Percentiles rank a stretch among this genome's conserved stretches.
phyloP scores from a whole-genome alignment of 2,888 invertebrate species.

The Ophioninae sp. region DNA sequence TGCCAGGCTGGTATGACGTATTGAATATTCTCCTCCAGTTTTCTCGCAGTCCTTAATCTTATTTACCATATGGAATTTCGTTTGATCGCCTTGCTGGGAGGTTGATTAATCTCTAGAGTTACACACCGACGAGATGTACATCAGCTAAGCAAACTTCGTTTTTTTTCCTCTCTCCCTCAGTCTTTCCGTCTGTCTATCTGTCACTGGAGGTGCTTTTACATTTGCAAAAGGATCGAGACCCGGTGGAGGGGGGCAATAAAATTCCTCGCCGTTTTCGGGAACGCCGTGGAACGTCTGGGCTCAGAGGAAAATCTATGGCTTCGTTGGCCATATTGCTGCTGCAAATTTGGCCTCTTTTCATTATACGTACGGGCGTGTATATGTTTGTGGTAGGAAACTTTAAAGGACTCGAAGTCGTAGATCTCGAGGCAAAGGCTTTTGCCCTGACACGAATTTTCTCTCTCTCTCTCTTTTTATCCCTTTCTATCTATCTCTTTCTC shows the following conservation, averaged over 20 bases:
- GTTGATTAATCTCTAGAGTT: conserved; percentile 56
- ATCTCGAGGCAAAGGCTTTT: conserved; percentile 55
- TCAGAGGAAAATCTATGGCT: conserved; percentile 57
- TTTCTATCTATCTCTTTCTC: conserved; percentile 5
- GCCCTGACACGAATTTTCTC: conserved; percentile 13
- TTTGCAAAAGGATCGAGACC: conserved; percentile 38
- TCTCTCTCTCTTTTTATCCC: conserved; percentile 14
- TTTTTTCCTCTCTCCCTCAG: background rate
- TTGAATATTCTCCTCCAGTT: conserved; percentile 34
- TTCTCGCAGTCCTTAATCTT: conserved; percentile 29
- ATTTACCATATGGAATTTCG: conserved; percentile 55
- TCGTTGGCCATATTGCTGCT: conserved; percentile 33
- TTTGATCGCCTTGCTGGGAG: conserved; percentile 51
- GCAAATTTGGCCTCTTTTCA: conserved; percentile 23
- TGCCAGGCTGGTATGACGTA: conserved; percentile 12
- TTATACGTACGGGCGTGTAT: background rate
- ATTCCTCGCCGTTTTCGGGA: conserved; percentile 60
- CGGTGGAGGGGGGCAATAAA: conserved; percentile 48
- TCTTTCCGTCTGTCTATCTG: background rate
- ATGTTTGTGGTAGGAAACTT: conserved; percentile 44
- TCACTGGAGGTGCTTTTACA: conserved; percentile 15
- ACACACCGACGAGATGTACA: conserved; percentile 22
- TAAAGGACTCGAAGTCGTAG: conserved; percentile 61
- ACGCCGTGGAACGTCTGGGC: conserved; percentile 40
- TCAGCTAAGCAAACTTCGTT: background rate